Conservation (phyloP, 2,888 invertebrate species). For the Eupithecia tripunctaria region DNA sequence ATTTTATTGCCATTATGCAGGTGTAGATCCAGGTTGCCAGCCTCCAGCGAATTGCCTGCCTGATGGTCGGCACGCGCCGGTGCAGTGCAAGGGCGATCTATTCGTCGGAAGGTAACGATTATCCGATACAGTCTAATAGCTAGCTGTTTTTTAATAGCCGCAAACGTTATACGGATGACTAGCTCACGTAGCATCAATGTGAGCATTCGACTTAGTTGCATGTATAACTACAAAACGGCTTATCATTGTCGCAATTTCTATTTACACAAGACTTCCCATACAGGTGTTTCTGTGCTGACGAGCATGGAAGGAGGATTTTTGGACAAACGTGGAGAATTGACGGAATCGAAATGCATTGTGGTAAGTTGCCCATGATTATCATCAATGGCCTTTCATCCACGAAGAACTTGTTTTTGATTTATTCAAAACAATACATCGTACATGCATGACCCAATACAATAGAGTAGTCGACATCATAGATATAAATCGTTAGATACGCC, state of each 20-base stretch:
- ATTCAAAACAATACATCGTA: too few species aligned
- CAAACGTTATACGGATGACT: conserved; percentile 1
- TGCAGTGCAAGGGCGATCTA: conserved; percentile 87
- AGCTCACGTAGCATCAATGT: background rate
- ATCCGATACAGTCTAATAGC: conserved; percentile 2
- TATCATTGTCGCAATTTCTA: conserved; percentile 29
- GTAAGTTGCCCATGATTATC: conserved; percentile 75
- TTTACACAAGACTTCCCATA: conserved; percentile 38
- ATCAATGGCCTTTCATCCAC: background rate
- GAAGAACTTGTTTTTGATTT: background rate
- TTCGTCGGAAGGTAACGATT: conserved; percentile 82
- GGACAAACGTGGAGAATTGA: conserved; percentile 86
- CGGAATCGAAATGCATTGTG: conserved; percentile 86
- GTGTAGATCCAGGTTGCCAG: conserved; percentile 50
- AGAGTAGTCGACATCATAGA: too few species aligned
- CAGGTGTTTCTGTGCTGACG: conserved; percentile 88
- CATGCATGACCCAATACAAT: too few species aligned
- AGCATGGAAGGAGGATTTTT: conserved; percentile 85
- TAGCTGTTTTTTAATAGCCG: conserved; percentile 12
- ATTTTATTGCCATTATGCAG: conserved; percentile 22
- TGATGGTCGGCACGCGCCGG: conserved; percentile 85
- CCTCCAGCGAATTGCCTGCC: conserved; percentile 76
- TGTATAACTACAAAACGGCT: background rate
- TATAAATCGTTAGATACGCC: too few species aligned
- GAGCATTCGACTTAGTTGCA: conserved; percentile 12